Percentiles rank a stretch among this genome's conserved stretches.
Evolutionary conservation across 2,113 vertebrate species (phyloP).

Genomic region (Charadrius vociferus): DNA sequence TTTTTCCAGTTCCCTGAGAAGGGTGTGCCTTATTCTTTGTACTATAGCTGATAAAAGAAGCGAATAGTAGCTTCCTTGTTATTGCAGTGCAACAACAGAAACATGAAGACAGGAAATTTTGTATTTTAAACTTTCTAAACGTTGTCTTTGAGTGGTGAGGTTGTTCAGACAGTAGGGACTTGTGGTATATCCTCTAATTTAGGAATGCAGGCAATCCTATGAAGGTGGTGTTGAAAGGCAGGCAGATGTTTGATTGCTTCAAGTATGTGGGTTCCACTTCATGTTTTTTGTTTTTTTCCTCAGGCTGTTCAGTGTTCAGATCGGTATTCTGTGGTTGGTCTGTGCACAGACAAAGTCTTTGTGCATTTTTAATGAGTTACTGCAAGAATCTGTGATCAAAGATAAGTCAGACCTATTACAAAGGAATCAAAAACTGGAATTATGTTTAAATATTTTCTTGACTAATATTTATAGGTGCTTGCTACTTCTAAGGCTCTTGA

Average conservation of each 20-base stretch:
- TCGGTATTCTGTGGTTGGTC: background rate
- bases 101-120: background rate
- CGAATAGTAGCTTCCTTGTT: conserved; percentile 41
- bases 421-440: background rate
- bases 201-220: background rate
- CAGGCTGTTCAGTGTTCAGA: background rate
- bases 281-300: background rate
- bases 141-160: accelerated
- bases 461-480: background rate
- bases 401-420: background rate
- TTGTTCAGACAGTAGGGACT: background rate
- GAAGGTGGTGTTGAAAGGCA: background rate
- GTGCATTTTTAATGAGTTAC: background rate
- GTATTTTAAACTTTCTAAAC: background rate
- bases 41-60: conserved; percentile 24
- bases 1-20: conserved; percentile 56
- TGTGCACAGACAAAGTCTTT: background rate
- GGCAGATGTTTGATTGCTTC: conserved; percentile 17
- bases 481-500: background rate
- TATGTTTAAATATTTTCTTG: background rate
- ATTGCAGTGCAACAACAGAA: background rate
- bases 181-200: accelerated
- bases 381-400: conserved; percentile 10
- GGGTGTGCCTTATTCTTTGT: conserved; percentile 45
- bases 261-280: background rate